phyloP scores from a whole-genome alignment of 2,113 vertebrate genomes.

The Lethenteron camtschaticum region DNA sequence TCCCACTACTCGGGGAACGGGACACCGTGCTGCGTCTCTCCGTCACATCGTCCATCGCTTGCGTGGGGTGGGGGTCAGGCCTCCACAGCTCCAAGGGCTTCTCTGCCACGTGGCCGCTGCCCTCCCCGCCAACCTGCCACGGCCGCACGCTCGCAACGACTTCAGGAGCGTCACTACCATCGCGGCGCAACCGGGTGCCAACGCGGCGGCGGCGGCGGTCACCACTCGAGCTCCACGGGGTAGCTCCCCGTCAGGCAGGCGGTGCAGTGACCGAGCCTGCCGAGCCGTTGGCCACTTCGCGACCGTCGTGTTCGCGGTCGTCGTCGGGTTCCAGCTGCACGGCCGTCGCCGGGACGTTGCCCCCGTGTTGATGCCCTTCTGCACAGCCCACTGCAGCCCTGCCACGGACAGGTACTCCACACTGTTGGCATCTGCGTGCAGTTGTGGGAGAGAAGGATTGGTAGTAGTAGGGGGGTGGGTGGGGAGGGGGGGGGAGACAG shows the following conservation, averaged over 20 bases:
- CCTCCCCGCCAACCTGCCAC: neutral
- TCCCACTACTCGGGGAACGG: no score
- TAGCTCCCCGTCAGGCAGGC: slow-evolving; percentile 86
- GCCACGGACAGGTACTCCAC: slow-evolving; percentile 78
- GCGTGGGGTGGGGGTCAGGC: neutral
- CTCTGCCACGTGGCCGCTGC: neutral
- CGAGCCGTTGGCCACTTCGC: neutral
- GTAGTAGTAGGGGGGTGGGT: neutral
- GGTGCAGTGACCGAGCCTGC: slow-evolving; percentile 50
- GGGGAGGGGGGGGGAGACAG: neutral
- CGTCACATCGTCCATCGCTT: no score
- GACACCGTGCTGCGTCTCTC: no score
- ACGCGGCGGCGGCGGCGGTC: slow-evolving; percentile 13
- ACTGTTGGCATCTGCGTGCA: slow-evolving; percentile 52
- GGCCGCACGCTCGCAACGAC: neutral
- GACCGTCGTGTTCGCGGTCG: slow-evolving; percentile 13
- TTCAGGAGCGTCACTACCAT: neutral
- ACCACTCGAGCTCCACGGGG: slow-evolving; percentile 81
- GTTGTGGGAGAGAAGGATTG: slow-evolving; percentile 7
- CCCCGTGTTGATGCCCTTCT: slow-evolving; percentile 32
- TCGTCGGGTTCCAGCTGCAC: slow-evolving; percentile 21
- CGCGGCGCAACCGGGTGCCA: neutral
- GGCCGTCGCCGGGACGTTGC: slow-evolving; percentile 27
- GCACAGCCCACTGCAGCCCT: slow-evolving; percentile 69
- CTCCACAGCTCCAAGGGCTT: neutral